These are phyloP conservation scores for Palythoa grandiflora DNA, from an alignment of 92 coral and sea anemone species.

Conservation along the genomic window DNA sequence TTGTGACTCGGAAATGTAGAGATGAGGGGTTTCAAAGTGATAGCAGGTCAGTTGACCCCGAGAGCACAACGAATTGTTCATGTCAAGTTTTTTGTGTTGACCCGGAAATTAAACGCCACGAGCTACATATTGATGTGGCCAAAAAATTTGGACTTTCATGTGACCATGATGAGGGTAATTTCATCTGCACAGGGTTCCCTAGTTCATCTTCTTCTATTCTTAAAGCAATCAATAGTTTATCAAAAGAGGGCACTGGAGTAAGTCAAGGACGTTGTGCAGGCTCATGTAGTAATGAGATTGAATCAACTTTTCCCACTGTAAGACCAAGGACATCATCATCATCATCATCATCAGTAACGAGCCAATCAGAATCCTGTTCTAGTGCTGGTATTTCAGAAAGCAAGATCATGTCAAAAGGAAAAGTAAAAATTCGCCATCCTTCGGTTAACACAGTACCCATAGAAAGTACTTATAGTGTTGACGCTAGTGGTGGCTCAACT, in stretches of 20 bases:
- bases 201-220: slow-evolving; percentile 79
- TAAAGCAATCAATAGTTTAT: slow-evolving; percentile 73
- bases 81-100: slow-evolving; percentile 95
- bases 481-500: neutral
- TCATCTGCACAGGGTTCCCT: slow-evolving; percentile 88
- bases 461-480: neutral
- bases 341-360: slow-evolving; percentile 12
- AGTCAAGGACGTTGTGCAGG: slow-evolving; percentile 20
- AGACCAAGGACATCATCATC: neutral
- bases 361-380: slow-evolving; percentile 35
- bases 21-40: slow-evolving; percentile 67
- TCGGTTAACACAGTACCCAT: slow-evolving; percentile 24
- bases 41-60: slow-evolving; percentile 59
- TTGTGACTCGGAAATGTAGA: slow-evolving; percentile 83
- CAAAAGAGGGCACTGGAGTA: slow-evolving; percentile 64
- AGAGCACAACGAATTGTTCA: slow-evolving; percentile 81
- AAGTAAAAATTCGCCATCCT: slow-evolving; percentile 39
- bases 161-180: slow-evolving; percentile 42
- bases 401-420: slow-evolving; percentile 1
- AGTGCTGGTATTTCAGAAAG: slow-evolving; percentile 28
- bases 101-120: slow-evolving; percentile 78
- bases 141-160: slow-evolving; percentile 80
- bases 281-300: slow-evolving; percentile 25
- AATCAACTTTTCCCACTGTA: neutral
- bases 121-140: slow-evolving; percentile 68